Conservation (phyloP, 2,888 invertebrate genomes). For the Zygaena filipendulae region DNA sequence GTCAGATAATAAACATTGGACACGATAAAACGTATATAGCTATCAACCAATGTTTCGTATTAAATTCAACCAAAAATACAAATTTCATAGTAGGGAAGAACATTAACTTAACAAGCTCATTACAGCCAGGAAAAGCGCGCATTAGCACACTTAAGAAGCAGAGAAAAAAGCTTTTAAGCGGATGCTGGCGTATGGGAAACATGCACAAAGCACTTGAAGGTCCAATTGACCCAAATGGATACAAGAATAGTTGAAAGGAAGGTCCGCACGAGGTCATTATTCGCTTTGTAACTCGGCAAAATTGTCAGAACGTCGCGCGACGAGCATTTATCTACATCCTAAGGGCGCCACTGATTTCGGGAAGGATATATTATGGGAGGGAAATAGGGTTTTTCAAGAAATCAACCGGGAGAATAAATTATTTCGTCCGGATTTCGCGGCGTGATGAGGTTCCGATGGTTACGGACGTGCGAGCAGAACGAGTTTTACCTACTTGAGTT, state of each 20-base stretch:
- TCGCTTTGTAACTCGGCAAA: conserved; percentile 50
- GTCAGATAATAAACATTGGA: too few relatives aligned
- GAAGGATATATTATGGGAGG: conserved; percentile 32
- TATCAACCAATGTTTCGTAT: too few relatives aligned
- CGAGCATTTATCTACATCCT: conserved; percentile 62
- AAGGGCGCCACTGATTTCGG: conserved; percentile 55
- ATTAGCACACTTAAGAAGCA: too few relatives aligned
- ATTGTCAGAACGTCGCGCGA: conserved; percentile 54
- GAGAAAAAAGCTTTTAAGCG: conserved; percentile 55
- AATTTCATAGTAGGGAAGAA: too few relatives aligned
- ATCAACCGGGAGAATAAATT: not conserved
- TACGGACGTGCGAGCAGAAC: conserved; percentile 17
- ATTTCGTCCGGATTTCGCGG: conserved; percentile 17
- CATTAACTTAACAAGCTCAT: too few relatives aligned
- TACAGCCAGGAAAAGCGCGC: too few relatives aligned
- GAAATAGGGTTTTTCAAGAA: not conserved
- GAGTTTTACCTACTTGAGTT: too few relatives aligned
- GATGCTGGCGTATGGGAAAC: too few relatives aligned
- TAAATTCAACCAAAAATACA: too few relatives aligned
- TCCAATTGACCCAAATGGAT: conserved; percentile 65
- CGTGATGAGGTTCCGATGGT: conserved; percentile 26
- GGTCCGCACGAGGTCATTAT: conserved; percentile 53
- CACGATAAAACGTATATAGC: too few relatives aligned
- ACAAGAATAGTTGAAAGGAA: conserved; percentile 59
- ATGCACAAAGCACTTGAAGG: conserved; percentile 52